phyloP scores from a whole-genome alignment of 1,140 invertebrate genomes.

The Aphelenchoides fujianensis region DNA sequence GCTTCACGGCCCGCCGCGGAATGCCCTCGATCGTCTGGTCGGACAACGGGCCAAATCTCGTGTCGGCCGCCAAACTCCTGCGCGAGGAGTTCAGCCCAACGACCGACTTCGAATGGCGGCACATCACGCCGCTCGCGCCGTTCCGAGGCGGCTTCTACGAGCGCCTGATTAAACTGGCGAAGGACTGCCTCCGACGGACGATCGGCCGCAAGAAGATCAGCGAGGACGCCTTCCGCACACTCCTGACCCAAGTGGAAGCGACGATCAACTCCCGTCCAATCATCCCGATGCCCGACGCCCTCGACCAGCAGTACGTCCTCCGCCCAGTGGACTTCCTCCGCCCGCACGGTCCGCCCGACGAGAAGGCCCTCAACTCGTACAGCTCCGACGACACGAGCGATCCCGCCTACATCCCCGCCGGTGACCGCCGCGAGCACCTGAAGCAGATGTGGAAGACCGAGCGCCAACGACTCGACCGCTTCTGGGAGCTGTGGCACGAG shows the following conservation, averaged over 20 bases:
- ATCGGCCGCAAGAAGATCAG: slow-evolving; percentile 19
- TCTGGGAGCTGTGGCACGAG: background rate
- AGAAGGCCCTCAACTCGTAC: background rate
- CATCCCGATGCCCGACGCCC: background rate
- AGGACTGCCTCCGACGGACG: slow-evolving; percentile 32
- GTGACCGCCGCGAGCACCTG: background rate
- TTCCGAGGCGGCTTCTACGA: slow-evolving; percentile 65
- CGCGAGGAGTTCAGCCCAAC: slow-evolving; percentile 12
- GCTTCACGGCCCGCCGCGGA: slow-evolving; percentile 32
- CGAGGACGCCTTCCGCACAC: slow-evolving; percentile 13
- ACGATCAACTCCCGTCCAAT: slow-evolving; percentile 5
- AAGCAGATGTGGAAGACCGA: background rate
- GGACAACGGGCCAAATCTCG: slow-evolving; percentile 28
- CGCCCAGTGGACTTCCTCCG: slow-evolving; percentile 21
- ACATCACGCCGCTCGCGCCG: slow-evolving; percentile 60
- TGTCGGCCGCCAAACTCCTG: slow-evolving; percentile 13
- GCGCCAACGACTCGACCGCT: background rate
- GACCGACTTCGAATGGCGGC: slow-evolving; percentile 55
- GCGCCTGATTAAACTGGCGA: slow-evolving; percentile 58
- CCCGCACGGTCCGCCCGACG: background rate
- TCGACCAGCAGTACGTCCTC: background rate
- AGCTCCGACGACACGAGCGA: background rate
- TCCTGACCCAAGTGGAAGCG: slow-evolving; percentile 14
- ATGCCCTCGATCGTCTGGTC: slow-evolving; percentile 19
- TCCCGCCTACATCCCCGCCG: background rate